Percentiles rank a stretch among this genome's conserved stretches.
These are phyloP conservation scores for Pachymerium ferrugineum DNA, from an alignment of 2,888 invertebrate genomes.

Conservation along the genomic window DNA sequence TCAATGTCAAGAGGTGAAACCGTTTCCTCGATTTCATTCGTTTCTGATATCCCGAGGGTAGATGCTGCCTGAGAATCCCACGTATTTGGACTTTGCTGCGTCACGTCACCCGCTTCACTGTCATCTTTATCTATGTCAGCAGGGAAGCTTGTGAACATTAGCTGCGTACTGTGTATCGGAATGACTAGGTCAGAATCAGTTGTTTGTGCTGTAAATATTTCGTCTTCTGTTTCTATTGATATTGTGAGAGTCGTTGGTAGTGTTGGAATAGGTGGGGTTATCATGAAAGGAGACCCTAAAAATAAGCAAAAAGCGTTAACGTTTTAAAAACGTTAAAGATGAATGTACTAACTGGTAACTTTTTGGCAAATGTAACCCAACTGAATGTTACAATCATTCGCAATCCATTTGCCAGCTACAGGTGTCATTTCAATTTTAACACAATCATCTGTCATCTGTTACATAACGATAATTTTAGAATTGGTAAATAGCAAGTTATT, in stretches of 20 bases:
- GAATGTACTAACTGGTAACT: not conserved
- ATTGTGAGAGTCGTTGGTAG: not conserved
- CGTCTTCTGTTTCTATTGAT: not conserved
- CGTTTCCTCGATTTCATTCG: not conserved
- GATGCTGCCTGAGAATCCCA: not conserved
- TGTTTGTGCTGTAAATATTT: too few relatives aligned
- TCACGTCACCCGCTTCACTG: not conserved
- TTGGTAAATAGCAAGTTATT: not conserved
- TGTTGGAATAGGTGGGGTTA: not conserved
- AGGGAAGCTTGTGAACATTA: not conserved
- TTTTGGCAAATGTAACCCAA: conserved; percentile 6
- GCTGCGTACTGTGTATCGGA: too few relatives aligned
- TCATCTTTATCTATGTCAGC: not conserved
- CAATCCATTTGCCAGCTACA: not conserved
- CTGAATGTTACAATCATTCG: not conserved
- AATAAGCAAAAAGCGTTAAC: too few relatives aligned
- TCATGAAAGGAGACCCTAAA: not conserved
- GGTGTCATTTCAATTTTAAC: not conserved
- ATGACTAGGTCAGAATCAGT: too few relatives aligned
- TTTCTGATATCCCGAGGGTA: not conserved
- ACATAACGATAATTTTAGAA: not conserved
- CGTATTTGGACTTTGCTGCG: not conserved
- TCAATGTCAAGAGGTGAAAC: not conserved
- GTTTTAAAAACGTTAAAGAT: not conserved
- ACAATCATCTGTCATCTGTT: not conserved